Evolutionary conservation across 2,797 vertebrate species (phyloP), one percentile per base, ranked within the genome.

Genomic region (Nasua narica): DNA sequence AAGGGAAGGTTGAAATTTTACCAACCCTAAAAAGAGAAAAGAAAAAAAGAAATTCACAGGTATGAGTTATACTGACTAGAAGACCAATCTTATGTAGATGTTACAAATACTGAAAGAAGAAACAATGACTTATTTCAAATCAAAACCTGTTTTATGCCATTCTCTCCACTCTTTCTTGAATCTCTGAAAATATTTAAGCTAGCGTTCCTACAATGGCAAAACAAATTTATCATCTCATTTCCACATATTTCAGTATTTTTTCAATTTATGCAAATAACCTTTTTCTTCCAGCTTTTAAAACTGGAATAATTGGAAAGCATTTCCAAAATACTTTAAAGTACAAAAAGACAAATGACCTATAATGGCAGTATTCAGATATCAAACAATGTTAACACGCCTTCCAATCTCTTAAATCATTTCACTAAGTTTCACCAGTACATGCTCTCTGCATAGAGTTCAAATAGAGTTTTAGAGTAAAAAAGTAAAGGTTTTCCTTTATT

Each of bases 1-100:
- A 9, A 99, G 99, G 6, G 99, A 99, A 0, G 99, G 99, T 72
- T 99, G 99, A 96, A 99, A 99, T 98, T 99, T 99, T 16, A 99
- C 99, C 74, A 99, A 97, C 3, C 99, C 99, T 99, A 96, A 76
- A 90, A 84, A 85, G 1, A 19, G 25, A n/a, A 50, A 76, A 86
- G 27, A 48, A 87, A 56, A 46, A 50, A 78, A 88, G 27, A 81
- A 90, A 84, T 14, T 37, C 7, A 60, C 0, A 27, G 65, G 32
- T 69, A 74, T 92, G 58, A 90, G 50, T 78, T 94, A 89, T 11
- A 90, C 0, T 46, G 60, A 72, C 37, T 15, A 85, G 14, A 94
- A 76, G 15, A 54, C 0, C 87, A 91, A 35, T 32, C 5, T 81
- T 35, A 19, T n/a, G 77, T 32, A 58, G 14, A 65, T 13, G 11